These are phyloP conservation scores for Sitta carolinensis DNA, from an alignment of 2,797 vertebrate genomes.

Conservation along the genomic window DNA sequence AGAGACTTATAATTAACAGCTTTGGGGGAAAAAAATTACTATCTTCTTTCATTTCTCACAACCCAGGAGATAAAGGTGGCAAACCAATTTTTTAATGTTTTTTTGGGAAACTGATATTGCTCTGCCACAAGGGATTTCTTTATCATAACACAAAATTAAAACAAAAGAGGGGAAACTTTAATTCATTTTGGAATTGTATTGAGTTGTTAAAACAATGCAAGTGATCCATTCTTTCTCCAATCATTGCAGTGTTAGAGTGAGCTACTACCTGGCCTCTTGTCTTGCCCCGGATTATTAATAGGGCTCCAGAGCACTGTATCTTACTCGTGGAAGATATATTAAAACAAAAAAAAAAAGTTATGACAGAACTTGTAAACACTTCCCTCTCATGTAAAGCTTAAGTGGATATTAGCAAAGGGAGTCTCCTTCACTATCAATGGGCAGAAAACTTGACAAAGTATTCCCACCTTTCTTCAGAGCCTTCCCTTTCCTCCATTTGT, in stretches of 20 bases:
- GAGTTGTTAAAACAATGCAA: not conserved
- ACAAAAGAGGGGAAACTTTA: not conserved
- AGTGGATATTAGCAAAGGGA: not conserved
- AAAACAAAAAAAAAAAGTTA: not conserved
- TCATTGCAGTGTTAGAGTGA: not conserved
- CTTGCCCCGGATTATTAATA: not conserved
- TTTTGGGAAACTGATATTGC: not conserved
- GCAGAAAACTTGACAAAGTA: not conserved
- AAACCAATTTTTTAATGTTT: not conserved
- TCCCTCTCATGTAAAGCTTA: not conserved
- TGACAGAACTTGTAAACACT: not conserved
- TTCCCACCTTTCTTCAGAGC: not conserved
- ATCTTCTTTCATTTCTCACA: not conserved
- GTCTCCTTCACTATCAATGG: not conserved
- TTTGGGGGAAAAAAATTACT: not conserved
- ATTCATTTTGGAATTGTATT: not conserved
- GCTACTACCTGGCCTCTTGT: not conserved
- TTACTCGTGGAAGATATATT: not conserved
- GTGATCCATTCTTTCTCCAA: not conserved
- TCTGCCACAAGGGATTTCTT: not conserved
- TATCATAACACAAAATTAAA: not conserved
- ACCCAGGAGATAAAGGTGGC: not conserved
- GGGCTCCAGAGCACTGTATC: not conserved
- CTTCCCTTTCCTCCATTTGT: constrained; percentile 2
- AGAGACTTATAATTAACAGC: not conserved